These are phyloP conservation scores for Pogona vitticeps DNA, from an alignment of 2,113 vertebrate genomes.

Conservation along the genomic window DNA sequence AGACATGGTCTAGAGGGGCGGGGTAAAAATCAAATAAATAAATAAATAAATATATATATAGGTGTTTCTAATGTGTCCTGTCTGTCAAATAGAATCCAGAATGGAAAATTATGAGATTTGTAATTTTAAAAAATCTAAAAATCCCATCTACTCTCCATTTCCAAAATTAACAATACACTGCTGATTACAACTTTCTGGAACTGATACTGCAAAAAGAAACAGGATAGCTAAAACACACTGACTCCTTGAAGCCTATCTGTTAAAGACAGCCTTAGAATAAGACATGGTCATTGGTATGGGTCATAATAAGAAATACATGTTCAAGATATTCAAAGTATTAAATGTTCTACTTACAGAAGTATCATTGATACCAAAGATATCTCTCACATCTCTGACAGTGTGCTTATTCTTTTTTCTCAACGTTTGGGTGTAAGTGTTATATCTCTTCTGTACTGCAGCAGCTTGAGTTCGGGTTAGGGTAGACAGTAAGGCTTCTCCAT, in stretches of 20 bases:
- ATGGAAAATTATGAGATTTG: too few species aligned
- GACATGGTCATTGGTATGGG: background rate
- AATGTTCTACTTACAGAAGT: slow-evolving; percentile 75
- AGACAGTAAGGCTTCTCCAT: slow-evolving; percentile 88
- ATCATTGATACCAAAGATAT: slow-evolving; percentile 84
- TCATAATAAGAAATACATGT: background rate
- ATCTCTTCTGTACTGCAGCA: slow-evolving; percentile 87
- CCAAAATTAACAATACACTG: too few species aligned
- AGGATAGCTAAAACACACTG: background rate
- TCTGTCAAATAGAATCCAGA: too few species aligned
- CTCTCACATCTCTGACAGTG: slow-evolving; percentile 86
- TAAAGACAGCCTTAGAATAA: background rate
- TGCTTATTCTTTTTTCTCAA: slow-evolving; percentile 88
- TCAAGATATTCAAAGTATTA: background rate
- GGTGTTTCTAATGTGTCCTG: too few species aligned
- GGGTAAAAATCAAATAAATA: too few species aligned
- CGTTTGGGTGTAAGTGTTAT: slow-evolving; percentile 92
- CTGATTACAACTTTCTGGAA: background rate
- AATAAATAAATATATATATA: too few species aligned
- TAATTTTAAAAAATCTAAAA: too few species aligned
- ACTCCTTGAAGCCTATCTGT: background rate
- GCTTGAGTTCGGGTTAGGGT: slow-evolving; percentile 91
- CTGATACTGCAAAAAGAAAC: background rate
- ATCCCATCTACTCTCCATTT: too few species aligned
- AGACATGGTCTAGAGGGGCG: too few species aligned